Base-by-base conservation (phyloP, 2,113 vertebrate species). In the Pantherophis guttatus region DNA sequence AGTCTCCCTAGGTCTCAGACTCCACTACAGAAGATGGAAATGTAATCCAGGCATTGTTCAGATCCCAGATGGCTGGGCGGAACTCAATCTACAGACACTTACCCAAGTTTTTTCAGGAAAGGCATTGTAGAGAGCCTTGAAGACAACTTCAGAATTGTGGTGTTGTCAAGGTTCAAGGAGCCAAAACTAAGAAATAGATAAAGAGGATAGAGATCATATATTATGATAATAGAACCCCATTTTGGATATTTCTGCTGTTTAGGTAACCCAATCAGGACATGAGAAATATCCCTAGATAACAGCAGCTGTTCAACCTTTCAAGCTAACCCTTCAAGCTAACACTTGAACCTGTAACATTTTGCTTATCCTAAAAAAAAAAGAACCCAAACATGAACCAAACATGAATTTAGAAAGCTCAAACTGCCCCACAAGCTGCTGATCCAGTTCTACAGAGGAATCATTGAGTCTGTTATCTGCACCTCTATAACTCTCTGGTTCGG, bases 101-200 rank as follows among this genome's bases (percentile, higher is more conserved):
- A 99, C 99, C 96, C 86, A 0, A 99, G 97, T 92, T 95, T 97
- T 93, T 90, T 97, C 89, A 99, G 92, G 15, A 94, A 96, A 1
- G 88, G 91, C 97, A 97, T 97, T 12, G 48, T 90, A 33, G 48
- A 55, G 0, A 99, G 96, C 1, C 93, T 95, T 65, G 89, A 94
- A 21, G 91, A 95, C 70, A 99, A 97, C 55, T 24, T 55, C 26
- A 70, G 59, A 52, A 97, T 33, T 8, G 94, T 94, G 87, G 96
- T 91, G 26, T 95, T 53, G 85, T 96, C 94, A 86, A 99, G 97
- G 0, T 93, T 91, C 93, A 98, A 90, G 88, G 86, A 93, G 91
- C 98, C 96, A 95, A 99, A 96, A 96, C 99, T 99, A 92, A 53
- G 81, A 81, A 89, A 70, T 0, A n/a, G 92, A 93, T 44, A 2